A percentile compares a stretch with the other conserved stretches of the same genome.
These are phyloP conservation scores for Dromococcyx pavoninus DNA, from an alignment of 2,797 vertebrate genomes.

Conservation along the genomic window DNA sequence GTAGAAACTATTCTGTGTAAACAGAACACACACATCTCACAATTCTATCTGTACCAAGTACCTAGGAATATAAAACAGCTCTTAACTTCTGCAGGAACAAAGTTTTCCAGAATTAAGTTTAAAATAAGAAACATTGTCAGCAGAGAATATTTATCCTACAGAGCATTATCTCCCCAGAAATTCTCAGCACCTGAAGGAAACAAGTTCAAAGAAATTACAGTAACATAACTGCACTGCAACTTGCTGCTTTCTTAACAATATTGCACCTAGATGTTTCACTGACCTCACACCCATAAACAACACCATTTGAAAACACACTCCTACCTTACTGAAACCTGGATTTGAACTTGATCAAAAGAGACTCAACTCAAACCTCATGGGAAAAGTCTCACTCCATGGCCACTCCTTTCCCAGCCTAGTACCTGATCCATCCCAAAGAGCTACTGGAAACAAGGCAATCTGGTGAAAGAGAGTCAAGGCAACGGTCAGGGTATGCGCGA, in stretches of 20 bases:
- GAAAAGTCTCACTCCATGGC: neutral
- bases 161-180: neutral
- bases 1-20: neutral
- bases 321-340: neutral
- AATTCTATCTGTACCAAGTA: neutral
- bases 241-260: neutral
- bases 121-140: neutral
- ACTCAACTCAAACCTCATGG: neutral
- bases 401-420: neutral
- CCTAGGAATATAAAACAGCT: neutral
- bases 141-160: neutral
- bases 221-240: neutral
- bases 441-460: neutral
- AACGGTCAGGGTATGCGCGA: accelerated
- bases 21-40: neutral
- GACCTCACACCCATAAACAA: neutral
- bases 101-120: neutral
- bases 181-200: neutral
- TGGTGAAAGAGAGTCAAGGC: neutral
- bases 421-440: neutral
- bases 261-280: neutral
- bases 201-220: neutral
- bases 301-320: neutral
- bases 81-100: neutral
- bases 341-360: neutral